Percentiles rank a stretch among this genome's conserved stretches.
Conservation (phyloP, 2,888 invertebrate genomes). For the Mycalesis mineus region DNA sequence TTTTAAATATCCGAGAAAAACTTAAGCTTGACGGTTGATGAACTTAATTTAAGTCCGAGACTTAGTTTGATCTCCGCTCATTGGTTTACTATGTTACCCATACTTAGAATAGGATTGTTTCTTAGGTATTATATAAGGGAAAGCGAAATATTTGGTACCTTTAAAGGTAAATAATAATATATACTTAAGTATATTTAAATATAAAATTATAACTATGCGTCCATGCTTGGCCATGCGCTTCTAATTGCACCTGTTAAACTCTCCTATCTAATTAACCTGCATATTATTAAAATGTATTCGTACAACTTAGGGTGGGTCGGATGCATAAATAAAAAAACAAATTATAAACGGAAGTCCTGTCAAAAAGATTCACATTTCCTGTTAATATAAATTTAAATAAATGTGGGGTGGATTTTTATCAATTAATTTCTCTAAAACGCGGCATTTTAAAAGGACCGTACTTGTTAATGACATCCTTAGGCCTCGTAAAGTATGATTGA, state of each 20-base stretch:
- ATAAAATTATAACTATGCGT: not conserved
- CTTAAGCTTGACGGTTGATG: too few relatives aligned
- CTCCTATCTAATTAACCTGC: not conserved
- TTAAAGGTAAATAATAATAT: too few relatives aligned
- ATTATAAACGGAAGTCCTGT: conserved; percentile 9
- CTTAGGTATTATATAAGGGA: too few relatives aligned
- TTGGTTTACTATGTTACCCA: too few relatives aligned
- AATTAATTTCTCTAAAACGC: not conserved
- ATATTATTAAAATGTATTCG: conserved; percentile 1
- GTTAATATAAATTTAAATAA: conserved; percentile 1
- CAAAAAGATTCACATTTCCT: conserved; percentile 4
- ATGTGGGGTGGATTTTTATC: conserved; percentile 9
- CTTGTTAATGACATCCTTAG: not conserved
- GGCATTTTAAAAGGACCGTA: not conserved
- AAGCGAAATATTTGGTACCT: too few relatives aligned
- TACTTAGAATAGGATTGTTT: too few relatives aligned
- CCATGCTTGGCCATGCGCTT: not conserved
- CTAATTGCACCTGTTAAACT: conserved; percentile 9
- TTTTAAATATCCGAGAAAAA: too few relatives aligned
- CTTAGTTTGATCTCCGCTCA: too few relatives aligned
- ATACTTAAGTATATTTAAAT: too few relatives aligned
- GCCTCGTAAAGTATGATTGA: not conserved
- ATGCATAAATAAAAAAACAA: not conserved
- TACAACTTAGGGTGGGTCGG: conserved; percentile 1
- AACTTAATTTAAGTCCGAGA: too few relatives aligned